A percentile compares a stretch with the other conserved stretches of the same genome.
Evolutionary conservation across 1,140 invertebrate species (phyloP).

Genomic region (Caenorhabditis remanei): DNA sequence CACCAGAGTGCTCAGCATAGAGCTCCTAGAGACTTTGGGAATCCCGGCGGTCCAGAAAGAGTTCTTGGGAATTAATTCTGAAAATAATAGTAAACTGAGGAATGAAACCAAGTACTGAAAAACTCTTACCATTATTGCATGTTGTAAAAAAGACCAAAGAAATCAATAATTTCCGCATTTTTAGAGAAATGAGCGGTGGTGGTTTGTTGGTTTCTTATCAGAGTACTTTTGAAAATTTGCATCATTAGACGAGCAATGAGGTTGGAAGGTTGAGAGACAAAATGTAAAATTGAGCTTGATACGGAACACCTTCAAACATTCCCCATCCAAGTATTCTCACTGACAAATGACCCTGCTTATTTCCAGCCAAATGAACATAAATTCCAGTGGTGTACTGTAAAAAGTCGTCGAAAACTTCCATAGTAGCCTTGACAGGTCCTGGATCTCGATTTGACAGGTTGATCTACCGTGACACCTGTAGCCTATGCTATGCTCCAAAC

Average conservation of each 20-base stretch:
- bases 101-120: background rate
- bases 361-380: slow-evolving; percentile 86
- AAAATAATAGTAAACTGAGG: slow-evolving; percentile 70
- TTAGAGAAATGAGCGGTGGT: background rate
- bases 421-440: slow-evolving; percentile 90
- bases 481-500: too few relatives aligned
- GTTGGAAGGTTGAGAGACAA: too few relatives aligned
- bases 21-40: background rate
- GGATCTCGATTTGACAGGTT: slow-evolving; percentile 85
- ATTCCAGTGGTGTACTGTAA: slow-evolving; percentile 87
- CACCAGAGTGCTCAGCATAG: background rate
- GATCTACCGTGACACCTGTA: slow-evolving; percentile 84
- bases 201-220: background rate
- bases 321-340: slow-evolving; percentile 91
- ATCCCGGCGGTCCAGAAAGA: slow-evolving; percentile 70
- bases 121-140: background rate
- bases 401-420: slow-evolving; percentile 90
- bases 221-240: background rate
- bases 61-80: slow-evolving; percentile 69
- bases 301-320: slow-evolving; percentile 84
- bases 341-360: slow-evolving; percentile 87
- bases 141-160: background rate
- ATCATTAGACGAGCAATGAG: background rate
- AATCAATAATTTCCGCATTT: slow-evolving; percentile 39
- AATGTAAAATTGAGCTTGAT: slow-evolving; percentile 79